Evolutionary conservation across 2,888 invertebrate genomes (phyloP).

Genomic region (Camptogramma bilineatum): DNA sequence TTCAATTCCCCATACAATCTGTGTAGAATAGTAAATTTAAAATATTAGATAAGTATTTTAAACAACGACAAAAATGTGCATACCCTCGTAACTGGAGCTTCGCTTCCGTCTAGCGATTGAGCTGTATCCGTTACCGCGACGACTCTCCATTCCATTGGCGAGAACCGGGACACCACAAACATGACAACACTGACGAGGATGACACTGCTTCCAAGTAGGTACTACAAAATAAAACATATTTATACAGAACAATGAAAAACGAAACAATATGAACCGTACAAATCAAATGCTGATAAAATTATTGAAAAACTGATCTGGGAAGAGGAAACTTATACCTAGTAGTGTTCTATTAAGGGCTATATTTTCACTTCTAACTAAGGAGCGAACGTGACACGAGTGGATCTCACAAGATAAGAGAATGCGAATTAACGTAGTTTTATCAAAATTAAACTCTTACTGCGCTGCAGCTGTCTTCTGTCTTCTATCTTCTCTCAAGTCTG

Average conservation of each 20-base stretch:
- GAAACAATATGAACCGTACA: neutral
- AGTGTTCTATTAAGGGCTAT: too few species aligned
- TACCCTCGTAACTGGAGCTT: slow-evolving; percentile 64
- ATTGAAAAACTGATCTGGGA: too few species aligned
- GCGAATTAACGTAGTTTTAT: too few species aligned
- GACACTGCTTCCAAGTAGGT: slow-evolving; percentile 92
- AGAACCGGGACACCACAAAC: slow-evolving; percentile 97
- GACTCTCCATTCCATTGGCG: slow-evolving; percentile 97
- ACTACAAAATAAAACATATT: slow-evolving; percentile 63
- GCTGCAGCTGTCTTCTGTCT: too few species aligned
- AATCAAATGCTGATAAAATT: too few species aligned
- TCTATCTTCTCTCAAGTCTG: too few species aligned
- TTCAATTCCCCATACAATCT: neutral
- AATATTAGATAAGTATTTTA: too few species aligned
- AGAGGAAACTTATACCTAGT: too few species aligned
- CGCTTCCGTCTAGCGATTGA: slow-evolving; percentile 62
- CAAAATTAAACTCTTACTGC: too few species aligned
- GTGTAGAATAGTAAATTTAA: neutral
- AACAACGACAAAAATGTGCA: neutral
- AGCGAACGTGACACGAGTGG: too few species aligned
- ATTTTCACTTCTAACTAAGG: too few species aligned
- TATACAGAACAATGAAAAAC: neutral
- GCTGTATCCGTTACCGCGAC: slow-evolving; percentile 70
- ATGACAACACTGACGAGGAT: slow-evolving; percentile 97
- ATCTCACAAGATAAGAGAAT: too few species aligned